phyloP scores from a whole-genome alignment of 2,888 invertebrate species.

The Blastobasis adustella region DNA sequence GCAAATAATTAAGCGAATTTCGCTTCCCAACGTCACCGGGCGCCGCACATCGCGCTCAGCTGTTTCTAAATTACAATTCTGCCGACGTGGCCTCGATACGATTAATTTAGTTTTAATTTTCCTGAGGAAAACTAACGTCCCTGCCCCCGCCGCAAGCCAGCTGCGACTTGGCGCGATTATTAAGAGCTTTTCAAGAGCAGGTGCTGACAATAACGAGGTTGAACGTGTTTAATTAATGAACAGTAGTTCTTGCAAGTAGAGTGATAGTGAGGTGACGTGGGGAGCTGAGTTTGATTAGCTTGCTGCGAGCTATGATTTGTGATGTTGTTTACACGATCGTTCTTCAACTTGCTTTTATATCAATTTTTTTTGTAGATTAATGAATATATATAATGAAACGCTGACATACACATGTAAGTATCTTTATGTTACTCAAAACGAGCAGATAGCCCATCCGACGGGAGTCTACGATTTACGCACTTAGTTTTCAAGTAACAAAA shows the following conservation, averaged over 20 bases:
- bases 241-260: slow-evolving; percentile 28
- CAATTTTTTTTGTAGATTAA: background rate
- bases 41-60: too few species aligned
- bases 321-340: too few species aligned
- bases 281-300: too few species aligned
- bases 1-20: too few species aligned
- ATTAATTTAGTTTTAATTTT: slow-evolving; percentile 61
- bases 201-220: slow-evolving; percentile 70
- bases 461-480: too few species aligned
- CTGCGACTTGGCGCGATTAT: slow-evolving; percentile 68
- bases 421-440: too few species aligned
- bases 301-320: too few species aligned
- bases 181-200: slow-evolving; percentile 72
- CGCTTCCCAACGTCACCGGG: too few species aligned
- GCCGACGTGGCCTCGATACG: slow-evolving; percentile 18
- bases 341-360: too few species aligned
- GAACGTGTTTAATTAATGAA: slow-evolving; percentile 68
- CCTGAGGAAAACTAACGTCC: slow-evolving; percentile 53
- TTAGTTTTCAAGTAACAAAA: too few species aligned
- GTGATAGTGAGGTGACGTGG: slow-evolving; percentile 1
- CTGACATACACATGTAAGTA: background rate
- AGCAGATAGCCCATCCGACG: too few species aligned
- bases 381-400: background rate
- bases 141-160: slow-evolving; percentile 42
- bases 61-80: slow-evolving; percentile 8